Evolutionary conservation across 2,888 invertebrate species (phyloP).

Genomic region (Plebejus melissa): DNA sequence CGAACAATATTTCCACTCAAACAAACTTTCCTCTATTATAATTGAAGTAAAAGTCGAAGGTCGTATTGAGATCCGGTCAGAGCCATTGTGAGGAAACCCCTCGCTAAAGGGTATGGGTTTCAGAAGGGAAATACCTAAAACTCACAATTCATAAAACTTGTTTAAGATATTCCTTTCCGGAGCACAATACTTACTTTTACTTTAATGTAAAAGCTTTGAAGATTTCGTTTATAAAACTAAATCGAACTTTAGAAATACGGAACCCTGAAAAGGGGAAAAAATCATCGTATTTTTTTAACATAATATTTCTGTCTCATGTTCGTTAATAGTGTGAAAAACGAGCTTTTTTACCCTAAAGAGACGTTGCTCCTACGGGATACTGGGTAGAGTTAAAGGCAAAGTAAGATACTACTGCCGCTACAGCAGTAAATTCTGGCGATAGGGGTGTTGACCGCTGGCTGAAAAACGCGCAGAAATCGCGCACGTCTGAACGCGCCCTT

Average conservation of each 20-base stretch:
- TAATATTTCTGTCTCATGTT: too few relatives aligned
- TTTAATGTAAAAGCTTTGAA: not conserved
- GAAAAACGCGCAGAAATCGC: too few relatives aligned
- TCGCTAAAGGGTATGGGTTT: not conserved
- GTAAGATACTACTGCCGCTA: too few relatives aligned
- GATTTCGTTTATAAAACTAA: not conserved
- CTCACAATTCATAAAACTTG: not conserved
- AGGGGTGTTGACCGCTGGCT: too few relatives aligned
- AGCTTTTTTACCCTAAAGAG: too few relatives aligned
- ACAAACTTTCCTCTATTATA: not conserved
- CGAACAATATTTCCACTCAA: not conserved
- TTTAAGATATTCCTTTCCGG: not conserved
- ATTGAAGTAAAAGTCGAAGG: slow-evolving; percentile 4
- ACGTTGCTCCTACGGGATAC: too few relatives aligned
- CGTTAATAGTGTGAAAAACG: too few relatives aligned
- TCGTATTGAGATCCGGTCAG: not conserved
- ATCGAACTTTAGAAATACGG: not conserved
- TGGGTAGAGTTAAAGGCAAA: too few relatives aligned
- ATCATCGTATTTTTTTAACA: too few relatives aligned
- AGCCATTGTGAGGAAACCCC: not conserved
- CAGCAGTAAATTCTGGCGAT: too few relatives aligned
- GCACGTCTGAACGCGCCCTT: not conserved
- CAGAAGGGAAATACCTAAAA: not conserved
- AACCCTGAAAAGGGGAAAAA: too few relatives aligned
- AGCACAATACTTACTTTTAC: not conserved